Evolutionary conservation across 2,113 vertebrate genomes (phyloP).

Genomic region (Cyanistes caeruleus): DNA sequence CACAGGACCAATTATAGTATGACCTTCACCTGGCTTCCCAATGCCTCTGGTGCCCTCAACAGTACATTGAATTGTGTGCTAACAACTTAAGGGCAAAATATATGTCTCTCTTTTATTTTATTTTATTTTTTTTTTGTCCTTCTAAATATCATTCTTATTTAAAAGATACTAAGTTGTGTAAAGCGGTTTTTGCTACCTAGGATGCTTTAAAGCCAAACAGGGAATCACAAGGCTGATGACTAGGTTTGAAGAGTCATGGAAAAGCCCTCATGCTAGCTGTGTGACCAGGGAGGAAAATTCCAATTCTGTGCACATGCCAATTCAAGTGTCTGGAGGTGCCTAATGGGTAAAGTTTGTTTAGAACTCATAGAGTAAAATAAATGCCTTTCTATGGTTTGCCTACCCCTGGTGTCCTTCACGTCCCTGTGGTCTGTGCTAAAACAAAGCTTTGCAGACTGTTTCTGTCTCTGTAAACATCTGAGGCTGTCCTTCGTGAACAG

Average conservation of each 20-base stretch:
- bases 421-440: background rate
- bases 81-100: slow-evolving; percentile 59
- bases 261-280: background rate
- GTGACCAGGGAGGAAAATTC: background rate
- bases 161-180: background rate
- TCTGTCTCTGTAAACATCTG: slow-evolving; percentile 10
- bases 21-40: slow-evolving; percentile 68
- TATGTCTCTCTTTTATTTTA: background rate
- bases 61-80: slow-evolving; percentile 33
- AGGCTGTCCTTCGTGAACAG: background rate
- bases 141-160: slow-evolving; percentile 26
- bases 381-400: background rate
- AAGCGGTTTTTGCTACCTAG: background rate
- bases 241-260: background rate
- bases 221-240: background rate
- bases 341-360: background rate
- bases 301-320: background rate
- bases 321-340: slow-evolving; percentile 5
- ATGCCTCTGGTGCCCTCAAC: slow-evolving; percentile 22
- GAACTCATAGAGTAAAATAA: slow-evolving; percentile 7
- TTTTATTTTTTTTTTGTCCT: background rate
- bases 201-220: background rate
- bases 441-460: slow-evolving; percentile 43
- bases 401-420: background rate
- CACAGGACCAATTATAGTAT: slow-evolving; percentile 65